phyloP scores from a whole-genome alignment of 2,797 vertebrate genomes.

The Centropyge bicolor region DNA sequence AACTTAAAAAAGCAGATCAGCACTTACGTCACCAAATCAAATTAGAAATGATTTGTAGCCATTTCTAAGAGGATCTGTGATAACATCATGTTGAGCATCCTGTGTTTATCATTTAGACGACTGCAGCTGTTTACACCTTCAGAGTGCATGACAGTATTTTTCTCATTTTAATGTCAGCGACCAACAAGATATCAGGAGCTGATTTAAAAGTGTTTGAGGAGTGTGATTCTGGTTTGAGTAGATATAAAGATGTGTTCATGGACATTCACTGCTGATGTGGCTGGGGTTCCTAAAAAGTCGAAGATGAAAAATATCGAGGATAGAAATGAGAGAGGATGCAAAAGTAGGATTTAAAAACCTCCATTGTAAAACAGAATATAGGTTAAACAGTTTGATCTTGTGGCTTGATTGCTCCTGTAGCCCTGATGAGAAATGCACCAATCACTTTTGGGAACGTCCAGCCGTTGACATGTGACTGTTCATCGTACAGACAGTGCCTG shows the following conservation, averaged over 20 bases:
- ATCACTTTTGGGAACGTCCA: constrained; percentile 37
- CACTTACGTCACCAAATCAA: constrained; percentile 13
- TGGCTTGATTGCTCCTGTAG: not conserved
- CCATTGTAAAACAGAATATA: not conserved
- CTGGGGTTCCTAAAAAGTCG: constrained; percentile 17
- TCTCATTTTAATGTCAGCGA: constrained; percentile 20
- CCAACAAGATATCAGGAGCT: constrained; percentile 12
- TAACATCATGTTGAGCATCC: not conserved
- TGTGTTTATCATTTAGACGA: constrained; percentile 3
- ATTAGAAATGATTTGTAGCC: constrained; percentile 39
- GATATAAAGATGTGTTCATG: constrained; percentile 1
- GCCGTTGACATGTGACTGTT: constrained; percentile 24
- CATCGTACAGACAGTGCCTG: constrained; percentile 20
- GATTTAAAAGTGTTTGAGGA: not conserved
- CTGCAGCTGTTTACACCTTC: constrained; percentile 5
- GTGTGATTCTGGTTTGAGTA: constrained; percentile 21
- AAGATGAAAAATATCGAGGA: not conserved
- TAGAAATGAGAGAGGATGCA: not conserved
- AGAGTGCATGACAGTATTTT: not conserved
- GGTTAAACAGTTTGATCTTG: not conserved
- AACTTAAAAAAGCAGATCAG: constrained; percentile 3
- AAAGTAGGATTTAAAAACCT: not conserved
- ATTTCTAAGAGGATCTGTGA: constrained; percentile 31
- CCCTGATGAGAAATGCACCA: constrained; percentile 1
- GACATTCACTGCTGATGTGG: constrained; percentile 7